Evolutionary conservation across 2,888 invertebrate species (phyloP), one percentile per base, ranked within the genome.

Genomic region (Ectemnius continuus): DNA sequence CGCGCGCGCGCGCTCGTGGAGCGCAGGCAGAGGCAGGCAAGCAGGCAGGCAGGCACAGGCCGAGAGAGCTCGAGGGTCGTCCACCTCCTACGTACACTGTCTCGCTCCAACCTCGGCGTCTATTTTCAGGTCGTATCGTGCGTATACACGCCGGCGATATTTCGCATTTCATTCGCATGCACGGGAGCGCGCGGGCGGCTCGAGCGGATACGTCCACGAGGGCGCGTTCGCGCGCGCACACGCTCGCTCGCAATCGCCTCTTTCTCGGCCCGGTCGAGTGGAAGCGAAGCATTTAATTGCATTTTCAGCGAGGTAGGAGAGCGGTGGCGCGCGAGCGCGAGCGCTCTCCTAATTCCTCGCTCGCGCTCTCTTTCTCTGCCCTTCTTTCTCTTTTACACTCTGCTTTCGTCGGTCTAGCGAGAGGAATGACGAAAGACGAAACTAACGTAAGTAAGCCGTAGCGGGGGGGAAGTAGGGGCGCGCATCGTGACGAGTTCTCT

Each of bases 71-170:
- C 62, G 63, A 74, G 71, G 81, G 82, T 81, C 82, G 67, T 79
- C 82, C 65, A 81, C 77, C 81, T 75, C 63, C 59, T 28, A 36
- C 36, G 11, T 11, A 11, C 36, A 36, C 36, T 48, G 56, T 70
- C 64, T 70, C 62, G 23, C 20, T 65, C 66, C 65, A 62, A 59
- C 79, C 52, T 70, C 56, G 71, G 45, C 36, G 69, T 83, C 79
- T 83, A 83, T 83, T 83, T 79, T 81, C 77, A 83, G 73, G 75
- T 75, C 69, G 75, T 69, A 69, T 69, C 66, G 74, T 70, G 76
- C 80, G 82, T 69, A 73, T 69, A 60, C 36, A 36, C 36, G 36
- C 71, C 67, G 67, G 69, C 80, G 71, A 80, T 75, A 79, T 77
- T 82, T 77, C 75, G 79, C 76, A 67, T 83, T 83, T 82, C 63